A percentile compares a stretch with the other conserved stretches of the same genome.
Conservation (phyloP, 2,888 invertebrate genomes). For the Bellardia pandia region DNA sequence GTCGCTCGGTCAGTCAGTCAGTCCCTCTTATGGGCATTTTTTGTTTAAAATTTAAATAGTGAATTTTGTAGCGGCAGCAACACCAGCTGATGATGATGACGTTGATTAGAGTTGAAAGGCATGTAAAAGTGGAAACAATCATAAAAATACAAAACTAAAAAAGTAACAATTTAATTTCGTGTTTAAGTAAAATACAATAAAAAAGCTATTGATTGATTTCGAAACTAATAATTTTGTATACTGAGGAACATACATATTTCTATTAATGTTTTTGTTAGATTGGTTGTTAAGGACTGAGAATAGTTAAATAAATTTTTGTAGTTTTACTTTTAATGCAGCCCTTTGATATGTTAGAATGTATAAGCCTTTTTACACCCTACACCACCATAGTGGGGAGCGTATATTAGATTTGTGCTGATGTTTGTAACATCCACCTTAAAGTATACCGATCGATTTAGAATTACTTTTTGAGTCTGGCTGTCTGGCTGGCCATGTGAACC, state of each 20-base stretch:
- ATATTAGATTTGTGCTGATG: too few species aligned
- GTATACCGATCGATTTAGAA: too few species aligned
- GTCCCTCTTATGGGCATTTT: background rate
- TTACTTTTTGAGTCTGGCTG: too few species aligned
- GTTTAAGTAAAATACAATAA: background rate
- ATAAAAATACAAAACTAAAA: background rate
- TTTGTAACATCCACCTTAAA: too few species aligned
- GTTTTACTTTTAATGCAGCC: too few species aligned
- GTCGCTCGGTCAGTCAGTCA: slow-evolving; percentile 19
- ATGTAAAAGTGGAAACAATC: slow-evolving; percentile 4
- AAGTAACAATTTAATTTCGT: slow-evolving; percentile 23
- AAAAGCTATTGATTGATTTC: background rate
- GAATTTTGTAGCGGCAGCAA: background rate
- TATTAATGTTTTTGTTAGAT: background rate
- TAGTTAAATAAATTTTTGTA: background rate
- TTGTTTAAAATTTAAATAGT: background rate
- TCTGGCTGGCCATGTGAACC: too few species aligned
- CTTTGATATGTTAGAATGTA: too few species aligned
- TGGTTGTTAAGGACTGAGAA: background rate
- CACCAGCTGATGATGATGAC: slow-evolving; percentile 52
- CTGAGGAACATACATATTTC: background rate
- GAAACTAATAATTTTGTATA: background rate
- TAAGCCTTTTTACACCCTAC: too few species aligned
- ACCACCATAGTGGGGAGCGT: too few species aligned
- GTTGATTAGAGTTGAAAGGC: slow-evolving; percentile 32